These are phyloP conservation scores for Notodonta dromedarius DNA, from an alignment of 2,888 invertebrate species.

Conservation along the genomic window DNA sequence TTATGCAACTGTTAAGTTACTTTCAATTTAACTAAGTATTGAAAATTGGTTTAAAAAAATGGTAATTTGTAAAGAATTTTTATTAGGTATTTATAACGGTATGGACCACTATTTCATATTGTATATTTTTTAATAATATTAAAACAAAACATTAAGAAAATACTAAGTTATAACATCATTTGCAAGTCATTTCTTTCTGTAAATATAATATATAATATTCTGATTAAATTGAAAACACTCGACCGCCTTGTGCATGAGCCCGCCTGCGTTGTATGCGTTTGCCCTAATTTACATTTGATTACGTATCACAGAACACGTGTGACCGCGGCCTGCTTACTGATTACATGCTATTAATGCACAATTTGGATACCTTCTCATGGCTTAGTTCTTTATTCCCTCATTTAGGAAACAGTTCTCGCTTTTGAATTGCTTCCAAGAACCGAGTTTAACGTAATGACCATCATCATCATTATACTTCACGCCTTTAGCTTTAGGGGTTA, in stretches of 20 bases:
- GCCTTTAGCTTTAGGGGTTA: conserved; percentile 10
- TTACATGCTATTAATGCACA: conserved; percentile 21
- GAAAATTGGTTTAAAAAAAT: too few relatives aligned
- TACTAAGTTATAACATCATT: too few relatives aligned
- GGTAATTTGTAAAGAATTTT: too few relatives aligned
- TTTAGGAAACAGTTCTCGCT: conserved; percentile 15
- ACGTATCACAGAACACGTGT: conserved; percentile 17
- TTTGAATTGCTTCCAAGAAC: conserved; percentile 20
- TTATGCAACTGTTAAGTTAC: too few relatives aligned
- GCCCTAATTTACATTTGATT: conserved; percentile 45
- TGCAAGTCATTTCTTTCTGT: too few relatives aligned
- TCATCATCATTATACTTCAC: conserved; percentile 30
- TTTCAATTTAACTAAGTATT: too few relatives aligned
- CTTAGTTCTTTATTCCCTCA: conserved; percentile 22
- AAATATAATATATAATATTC: too few relatives aligned
- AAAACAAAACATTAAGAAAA: too few relatives aligned
- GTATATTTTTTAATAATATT: too few relatives aligned
- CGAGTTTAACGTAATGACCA: conserved; percentile 15
- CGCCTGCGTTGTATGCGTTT: conserved; percentile 18
- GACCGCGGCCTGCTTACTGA: conserved; percentile 15
- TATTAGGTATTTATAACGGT: too few relatives aligned
- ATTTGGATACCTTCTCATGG: conserved; percentile 16
- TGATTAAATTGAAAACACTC: too few relatives aligned
- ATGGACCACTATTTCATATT: too few relatives aligned
- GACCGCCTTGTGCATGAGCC: neutral